Percentiles rank a stretch among this genome's conserved stretches.
Conservation (phyloP, 1,140 invertebrate species). For the Dinothrombium tinctorium region DNA sequence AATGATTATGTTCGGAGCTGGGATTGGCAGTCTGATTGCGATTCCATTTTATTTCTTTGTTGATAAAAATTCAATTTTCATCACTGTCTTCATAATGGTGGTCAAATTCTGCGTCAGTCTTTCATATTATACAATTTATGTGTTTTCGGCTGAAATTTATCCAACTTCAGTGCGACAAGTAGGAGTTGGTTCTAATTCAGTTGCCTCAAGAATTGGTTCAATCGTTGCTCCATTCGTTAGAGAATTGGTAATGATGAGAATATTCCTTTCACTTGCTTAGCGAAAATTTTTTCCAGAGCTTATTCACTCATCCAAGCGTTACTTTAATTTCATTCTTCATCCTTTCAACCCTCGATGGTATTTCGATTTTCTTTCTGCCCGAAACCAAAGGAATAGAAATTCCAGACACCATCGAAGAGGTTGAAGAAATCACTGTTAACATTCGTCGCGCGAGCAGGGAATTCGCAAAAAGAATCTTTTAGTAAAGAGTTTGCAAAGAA, state of each 20-base stretch:
- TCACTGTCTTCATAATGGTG: constrained; percentile 35
- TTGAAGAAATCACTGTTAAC: constrained; percentile 1
- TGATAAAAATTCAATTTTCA: not conserved
- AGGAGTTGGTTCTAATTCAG: constrained; percentile 15
- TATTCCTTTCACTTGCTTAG: not conserved
- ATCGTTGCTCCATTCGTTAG: constrained; percentile 26
- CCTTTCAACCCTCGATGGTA: not conserved
- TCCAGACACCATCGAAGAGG: constrained; percentile 2
- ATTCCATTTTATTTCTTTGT: constrained; percentile 1
- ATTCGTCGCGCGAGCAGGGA: too few relatives aligned
- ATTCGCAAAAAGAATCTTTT: too few relatives aligned
- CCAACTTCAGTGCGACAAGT: constrained; percentile 32
- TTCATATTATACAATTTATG: constrained; percentile 50
- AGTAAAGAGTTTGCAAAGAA: too few relatives aligned
- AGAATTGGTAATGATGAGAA: constrained; percentile 19
- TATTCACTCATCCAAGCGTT: not conserved
- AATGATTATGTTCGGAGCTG: constrained; percentile 7
- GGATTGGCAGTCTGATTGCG: constrained; percentile 19
- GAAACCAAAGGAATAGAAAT: constrained; percentile 4
- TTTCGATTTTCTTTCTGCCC: not conserved
- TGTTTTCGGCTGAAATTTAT: constrained; percentile 57
- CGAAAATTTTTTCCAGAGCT: not conserved
- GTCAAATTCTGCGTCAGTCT: constrained; percentile 60
- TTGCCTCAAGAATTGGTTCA: constrained; percentile 19
- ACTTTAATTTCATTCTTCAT: not conserved